phyloP scores from a whole-genome alignment of 2,113 vertebrate species.

The Nothoprocta pentlandii region DNA sequence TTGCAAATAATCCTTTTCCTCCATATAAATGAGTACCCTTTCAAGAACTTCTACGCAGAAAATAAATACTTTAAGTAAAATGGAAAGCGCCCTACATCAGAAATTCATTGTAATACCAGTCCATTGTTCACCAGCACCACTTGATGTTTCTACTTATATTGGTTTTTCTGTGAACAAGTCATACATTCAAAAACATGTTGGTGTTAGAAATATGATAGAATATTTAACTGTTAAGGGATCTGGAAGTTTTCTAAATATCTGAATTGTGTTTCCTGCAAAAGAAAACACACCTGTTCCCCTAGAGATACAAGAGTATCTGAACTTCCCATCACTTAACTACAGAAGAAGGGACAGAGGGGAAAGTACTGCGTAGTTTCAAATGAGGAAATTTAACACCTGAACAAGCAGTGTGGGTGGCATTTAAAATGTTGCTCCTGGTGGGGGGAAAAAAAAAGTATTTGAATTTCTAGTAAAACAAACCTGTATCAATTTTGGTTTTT shows the following conservation, averaged over 20 bases:
- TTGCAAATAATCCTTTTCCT: not conserved
- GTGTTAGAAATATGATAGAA: not conserved
- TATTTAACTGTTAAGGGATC: not conserved
- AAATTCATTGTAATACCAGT: not conserved
- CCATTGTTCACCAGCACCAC: not conserved
- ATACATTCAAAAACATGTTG: not conserved
- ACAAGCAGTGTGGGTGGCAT: not conserved
- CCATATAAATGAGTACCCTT: not conserved
- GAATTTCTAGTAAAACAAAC: not conserved
- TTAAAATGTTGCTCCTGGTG: not conserved
- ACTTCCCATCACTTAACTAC: not conserved
- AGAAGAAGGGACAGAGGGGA: not conserved
- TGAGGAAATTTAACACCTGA: not conserved
- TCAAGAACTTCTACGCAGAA: not conserved
- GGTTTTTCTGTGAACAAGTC: not conserved
- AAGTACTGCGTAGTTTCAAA: not conserved
- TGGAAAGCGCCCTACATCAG: not conserved
- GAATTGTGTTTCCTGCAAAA: not conserved
- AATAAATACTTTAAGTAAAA: not conserved
- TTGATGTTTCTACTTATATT: not conserved
- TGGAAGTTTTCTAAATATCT: not conserved
- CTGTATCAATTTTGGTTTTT: not conserved
- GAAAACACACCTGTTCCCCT: not conserved
- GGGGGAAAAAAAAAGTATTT: not conserved
- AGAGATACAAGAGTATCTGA: not conserved